Conservation (phyloP, 2,113 vertebrate species). For the Poecilia latipinna region DNA sequence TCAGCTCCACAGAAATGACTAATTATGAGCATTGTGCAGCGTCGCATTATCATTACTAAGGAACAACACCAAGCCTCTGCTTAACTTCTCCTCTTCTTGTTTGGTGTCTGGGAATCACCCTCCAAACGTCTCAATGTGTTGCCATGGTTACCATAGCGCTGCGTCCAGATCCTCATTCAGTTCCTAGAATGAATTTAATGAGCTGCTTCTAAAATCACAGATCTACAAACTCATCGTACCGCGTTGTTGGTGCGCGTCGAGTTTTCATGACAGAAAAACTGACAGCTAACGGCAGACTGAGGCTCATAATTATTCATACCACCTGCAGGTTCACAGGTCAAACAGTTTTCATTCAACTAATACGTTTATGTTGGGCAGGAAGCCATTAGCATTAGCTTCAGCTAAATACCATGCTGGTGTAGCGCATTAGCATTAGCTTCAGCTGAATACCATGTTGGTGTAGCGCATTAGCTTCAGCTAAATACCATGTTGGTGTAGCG, state of each 20-base stretch:
- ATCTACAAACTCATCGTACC: background rate
- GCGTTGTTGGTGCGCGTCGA: background rate
- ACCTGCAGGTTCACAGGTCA: too few relatives aligned
- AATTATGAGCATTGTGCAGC: background rate
- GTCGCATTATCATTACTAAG: background rate
- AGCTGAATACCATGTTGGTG: too few relatives aligned
- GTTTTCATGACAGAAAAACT: background rate
- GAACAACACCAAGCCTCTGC: background rate
- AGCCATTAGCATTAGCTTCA: too few relatives aligned
- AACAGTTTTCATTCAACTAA: too few relatives aligned
- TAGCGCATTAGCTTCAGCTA: too few relatives aligned
- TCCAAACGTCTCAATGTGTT: background rate
- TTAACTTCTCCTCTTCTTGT: background rate
- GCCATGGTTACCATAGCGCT: conserved; percentile 8
- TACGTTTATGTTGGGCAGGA: too few relatives aligned
- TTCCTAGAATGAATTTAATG: background rate
- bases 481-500: too few relatives aligned
- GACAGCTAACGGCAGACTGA: too few relatives aligned
- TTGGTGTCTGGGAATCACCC: conserved; percentile 13
- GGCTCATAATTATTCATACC: too few relatives aligned
- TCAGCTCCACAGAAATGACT: background rate
- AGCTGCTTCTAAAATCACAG: conserved; percentile 1
- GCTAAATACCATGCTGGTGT: too few relatives aligned
- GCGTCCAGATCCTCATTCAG: background rate
- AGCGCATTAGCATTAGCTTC: too few relatives aligned